Conservation (phyloP, 2,113 vertebrate genomes). For the Myocastor coypus region DNA sequence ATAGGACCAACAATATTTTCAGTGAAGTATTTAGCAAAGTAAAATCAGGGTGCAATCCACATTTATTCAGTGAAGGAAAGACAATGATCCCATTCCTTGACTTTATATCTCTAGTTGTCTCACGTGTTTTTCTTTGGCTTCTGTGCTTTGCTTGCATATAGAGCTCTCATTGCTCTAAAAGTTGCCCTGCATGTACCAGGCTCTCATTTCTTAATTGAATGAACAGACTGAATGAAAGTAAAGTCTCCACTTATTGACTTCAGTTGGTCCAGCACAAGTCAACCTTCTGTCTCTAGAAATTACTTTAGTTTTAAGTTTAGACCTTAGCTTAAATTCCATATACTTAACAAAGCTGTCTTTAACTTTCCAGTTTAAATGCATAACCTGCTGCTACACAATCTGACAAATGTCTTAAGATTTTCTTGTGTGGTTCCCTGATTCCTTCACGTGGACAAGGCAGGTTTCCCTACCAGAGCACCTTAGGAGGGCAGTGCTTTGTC, state of each 20-base stretch:
- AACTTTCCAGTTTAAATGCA: not conserved
- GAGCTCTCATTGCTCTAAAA: not conserved
- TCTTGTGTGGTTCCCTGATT: constrained; percentile 9
- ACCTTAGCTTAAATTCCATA: not conserved
- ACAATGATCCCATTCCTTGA: not conserved
- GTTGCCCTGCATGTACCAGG: not conserved
- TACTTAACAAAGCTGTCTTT: not conserved
- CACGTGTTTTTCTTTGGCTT: not conserved
- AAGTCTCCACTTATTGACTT: not conserved
- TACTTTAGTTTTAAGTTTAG: constrained; percentile 45
- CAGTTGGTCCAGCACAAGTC: not conserved
- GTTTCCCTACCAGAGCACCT: not conserved
- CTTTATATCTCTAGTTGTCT: not conserved
- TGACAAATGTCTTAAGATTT: not conserved
- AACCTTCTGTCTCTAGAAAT: not conserved
- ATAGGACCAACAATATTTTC: constrained; percentile 2
- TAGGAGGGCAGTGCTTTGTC: not conserved
- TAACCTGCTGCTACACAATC: not conserved
- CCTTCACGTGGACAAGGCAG: not conserved
- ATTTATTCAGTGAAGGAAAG: not conserved
- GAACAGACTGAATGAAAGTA: not conserved
- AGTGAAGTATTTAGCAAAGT: not conserved
- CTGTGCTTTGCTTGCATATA: not conserved
- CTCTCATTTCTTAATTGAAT: constrained; percentile 38
- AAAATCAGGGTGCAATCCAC: not conserved